Evolutionary conservation across 2,888 invertebrate genomes (phyloP), one percentile per base, ranked within the genome.

Genomic region (Portevinia maculata): DNA sequence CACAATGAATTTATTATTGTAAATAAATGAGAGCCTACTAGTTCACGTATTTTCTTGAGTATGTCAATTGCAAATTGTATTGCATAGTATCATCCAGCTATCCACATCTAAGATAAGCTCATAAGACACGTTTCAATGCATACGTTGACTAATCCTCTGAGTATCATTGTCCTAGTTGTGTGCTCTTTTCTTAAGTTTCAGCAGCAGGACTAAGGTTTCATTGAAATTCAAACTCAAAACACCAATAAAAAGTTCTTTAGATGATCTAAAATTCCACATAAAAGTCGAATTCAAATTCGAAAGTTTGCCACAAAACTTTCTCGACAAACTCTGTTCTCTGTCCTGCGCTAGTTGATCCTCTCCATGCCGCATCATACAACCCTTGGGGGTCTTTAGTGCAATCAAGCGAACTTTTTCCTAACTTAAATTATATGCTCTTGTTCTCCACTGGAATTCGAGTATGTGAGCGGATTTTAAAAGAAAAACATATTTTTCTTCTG

Each of bases 201-300:
- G 28, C 48, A n/a, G 5, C 1, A 41, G 59, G 59, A 41, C 62
- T 44, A 30, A 64, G 34, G 7, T 46, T 30, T 70, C 59, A 60
- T 67, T 64, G 50, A 50, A 70, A 50, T 39, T 73, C 50, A 57
- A 81, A 75, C 69, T 81, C 19, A 28, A 74, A 79, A 70, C 64
- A 75, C 69, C 52, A 81, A 75, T 81, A 81, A 81, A 70, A 81
- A 64, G 70, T 81, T 75, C 79, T 53, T 64, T 13, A 28, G 64
- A 75, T 81, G 57, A 75, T 81, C 79, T 64, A 44, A 70, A 81
- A 81, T 64, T 75, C 64, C 62, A 52, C 65, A 69, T 53, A 65
- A 19, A 62, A 74, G 73, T 60, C 59, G 55, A 74, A 79, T 74
- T 74, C 67, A 73, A 67, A 79, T 74, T 74, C 41, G 32, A 69